Conservation (phyloP, 1,140 invertebrate genomes). For the Chionoecetes opilio region DNA sequence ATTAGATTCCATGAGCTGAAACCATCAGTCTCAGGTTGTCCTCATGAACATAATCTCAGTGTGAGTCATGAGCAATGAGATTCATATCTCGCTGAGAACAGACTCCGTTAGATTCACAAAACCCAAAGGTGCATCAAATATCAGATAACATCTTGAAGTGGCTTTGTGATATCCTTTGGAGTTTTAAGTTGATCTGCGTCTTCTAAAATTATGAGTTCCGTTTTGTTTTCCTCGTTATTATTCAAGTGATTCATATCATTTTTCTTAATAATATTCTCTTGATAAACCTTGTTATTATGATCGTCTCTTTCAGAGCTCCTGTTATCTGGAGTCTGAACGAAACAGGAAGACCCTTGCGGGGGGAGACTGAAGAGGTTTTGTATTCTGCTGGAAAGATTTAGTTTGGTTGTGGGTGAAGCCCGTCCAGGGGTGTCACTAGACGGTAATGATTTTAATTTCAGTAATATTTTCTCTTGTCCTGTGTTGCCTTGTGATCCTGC, state of each 20-base stretch:
- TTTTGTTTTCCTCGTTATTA: conserved; percentile 74
- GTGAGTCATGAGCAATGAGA: not conserved
- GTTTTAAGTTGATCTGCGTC: conserved; percentile 72
- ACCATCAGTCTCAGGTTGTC: not conserved
- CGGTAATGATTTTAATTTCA: not conserved
- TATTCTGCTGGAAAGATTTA: conserved; percentile 42
- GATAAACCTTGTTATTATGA: conserved; percentile 64
- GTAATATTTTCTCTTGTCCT: not conserved
- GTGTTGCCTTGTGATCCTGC: not conserved
- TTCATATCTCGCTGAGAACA: conserved; percentile 17
- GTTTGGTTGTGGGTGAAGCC: not conserved
- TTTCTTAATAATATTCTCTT: conserved; percentile 57
- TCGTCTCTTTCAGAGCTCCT: not conserved
- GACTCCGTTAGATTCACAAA: conserved; percentile 6
- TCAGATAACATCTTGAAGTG: conserved; percentile 71
- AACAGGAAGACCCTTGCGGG: not conserved
- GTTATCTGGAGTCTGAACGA: not conserved
- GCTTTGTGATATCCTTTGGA: conserved; percentile 61
- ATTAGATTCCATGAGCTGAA: not conserved
- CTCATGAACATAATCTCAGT: not conserved
- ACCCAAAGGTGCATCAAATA: conserved; percentile 34
- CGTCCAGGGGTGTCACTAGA: not conserved
- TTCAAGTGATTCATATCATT: conserved; percentile 71
- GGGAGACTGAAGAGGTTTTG: conserved; percentile 50
- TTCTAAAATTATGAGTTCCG: conserved; percentile 74